These are phyloP conservation scores for Lycodopsis pacificus DNA, from an alignment of 2,797 vertebrate species.

Conservation along the genomic window DNA sequence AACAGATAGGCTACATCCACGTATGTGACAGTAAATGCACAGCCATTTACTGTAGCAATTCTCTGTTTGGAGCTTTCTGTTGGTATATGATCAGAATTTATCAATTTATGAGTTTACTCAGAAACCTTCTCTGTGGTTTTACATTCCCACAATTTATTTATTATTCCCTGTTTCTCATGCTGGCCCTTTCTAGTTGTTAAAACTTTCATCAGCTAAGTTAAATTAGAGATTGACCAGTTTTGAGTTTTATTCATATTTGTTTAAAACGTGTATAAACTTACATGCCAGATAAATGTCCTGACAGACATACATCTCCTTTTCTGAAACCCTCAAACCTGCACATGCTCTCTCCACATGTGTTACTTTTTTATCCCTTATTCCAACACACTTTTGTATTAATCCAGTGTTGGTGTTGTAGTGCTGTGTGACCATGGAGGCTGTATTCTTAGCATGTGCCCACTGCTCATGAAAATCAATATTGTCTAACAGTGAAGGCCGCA, in stretches of 20 bases:
- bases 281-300: not conserved
- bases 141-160: not conserved
- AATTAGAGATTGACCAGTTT: not conserved
- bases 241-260: not conserved
- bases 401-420: not conserved
- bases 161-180: not conserved
- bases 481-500: slow-evolving; percentile 14
- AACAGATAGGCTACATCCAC: slow-evolving; percentile 35
- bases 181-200: not conserved
- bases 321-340: not conserved
- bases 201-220: not conserved
- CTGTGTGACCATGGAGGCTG: slow-evolving; percentile 1
- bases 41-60: slow-evolving; percentile 11
- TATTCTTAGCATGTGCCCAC: not conserved
- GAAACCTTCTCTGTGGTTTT: not conserved
- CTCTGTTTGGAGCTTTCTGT: slow-evolving; percentile 19
- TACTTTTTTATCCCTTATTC: not conserved
- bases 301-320: not conserved
- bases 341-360: not conserved
- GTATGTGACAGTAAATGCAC: slow-evolving; percentile 17
- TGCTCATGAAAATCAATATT: slow-evolving; percentile 37
- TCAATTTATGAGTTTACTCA: not conserved
- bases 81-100: slow-evolving; percentile 3
- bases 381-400: not conserved
- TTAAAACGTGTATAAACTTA: not conserved